Evolutionary conservation across 2,113 vertebrate species (phyloP).

Genomic region (Lophius piscatorius): DNA sequence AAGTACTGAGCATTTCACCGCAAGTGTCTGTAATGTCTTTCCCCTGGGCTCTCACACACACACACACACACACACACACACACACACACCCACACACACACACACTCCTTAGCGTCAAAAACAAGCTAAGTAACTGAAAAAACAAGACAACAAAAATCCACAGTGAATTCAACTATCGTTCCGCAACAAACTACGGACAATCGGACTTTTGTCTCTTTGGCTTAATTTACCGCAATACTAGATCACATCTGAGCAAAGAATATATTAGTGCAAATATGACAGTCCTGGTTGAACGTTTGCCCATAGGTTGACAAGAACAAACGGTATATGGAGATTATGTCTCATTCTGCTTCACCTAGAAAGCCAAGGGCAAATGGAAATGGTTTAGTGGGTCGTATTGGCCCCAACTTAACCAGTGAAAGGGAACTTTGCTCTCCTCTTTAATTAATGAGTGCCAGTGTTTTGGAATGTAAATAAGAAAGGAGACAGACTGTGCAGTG

Average conservation of each 20-base stretch:
- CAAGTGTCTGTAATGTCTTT: slow-evolving; percentile 51
- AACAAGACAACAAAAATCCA: slow-evolving; percentile 12
- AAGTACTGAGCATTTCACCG: slow-evolving; percentile 45
- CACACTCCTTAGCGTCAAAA: slow-evolving; percentile 27
- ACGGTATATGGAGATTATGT: slow-evolving; percentile 68
- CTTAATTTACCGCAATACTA: slow-evolving; percentile 36
- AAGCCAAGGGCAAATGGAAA: slow-evolving; percentile 75
- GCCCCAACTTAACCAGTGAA: slow-evolving; percentile 52
- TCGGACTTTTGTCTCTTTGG: slow-evolving; percentile 14
- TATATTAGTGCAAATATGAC: slow-evolving; percentile 77
- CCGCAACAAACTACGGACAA: slow-evolving; percentile 22
- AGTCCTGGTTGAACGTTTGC: slow-evolving; percentile 53
- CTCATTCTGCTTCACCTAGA: slow-evolving; percentile 62
- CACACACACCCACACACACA: slow-evolving; percentile 17
- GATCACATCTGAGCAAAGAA: no score
- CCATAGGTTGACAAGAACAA: slow-evolving; percentile 78
- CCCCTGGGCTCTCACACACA: slow-evolving; percentile 15
- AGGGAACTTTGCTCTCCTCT: slow-evolving; percentile 64
- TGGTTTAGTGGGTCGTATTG: slow-evolving; percentile 68
- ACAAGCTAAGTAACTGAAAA: slow-evolving; percentile 6
- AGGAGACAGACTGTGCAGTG: slow-evolving; percentile 55
- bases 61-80: slow-evolving; percentile 1
- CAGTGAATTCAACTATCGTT: slow-evolving; percentile 38
- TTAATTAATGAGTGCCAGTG: slow-evolving; percentile 70
- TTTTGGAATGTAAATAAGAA: slow-evolving; percentile 65